These are phyloP conservation scores for Perccottus glenii DNA, from an alignment of 2,113 vertebrate genomes.

Conservation along the genomic window DNA sequence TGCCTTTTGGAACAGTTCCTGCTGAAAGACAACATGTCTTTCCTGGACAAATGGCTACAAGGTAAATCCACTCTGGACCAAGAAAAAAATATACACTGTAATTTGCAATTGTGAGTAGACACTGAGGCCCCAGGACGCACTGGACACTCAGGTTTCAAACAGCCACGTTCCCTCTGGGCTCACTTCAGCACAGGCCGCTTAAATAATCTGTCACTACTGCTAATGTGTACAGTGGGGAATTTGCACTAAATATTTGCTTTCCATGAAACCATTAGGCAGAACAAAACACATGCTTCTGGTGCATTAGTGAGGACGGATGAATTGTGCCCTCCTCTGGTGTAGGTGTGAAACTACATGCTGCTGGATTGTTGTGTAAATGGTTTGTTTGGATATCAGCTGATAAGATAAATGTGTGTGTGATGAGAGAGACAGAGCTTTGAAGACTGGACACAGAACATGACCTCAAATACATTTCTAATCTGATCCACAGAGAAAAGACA, in stretches of 20 bases:
- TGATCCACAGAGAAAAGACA: no score
- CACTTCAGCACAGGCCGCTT: slow-evolving; percentile 2
- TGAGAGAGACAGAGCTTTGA: no score
- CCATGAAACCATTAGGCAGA: not conserved
- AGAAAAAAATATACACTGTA: slow-evolving; percentile 66
- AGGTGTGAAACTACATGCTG: slow-evolving; percentile 39
- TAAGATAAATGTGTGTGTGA: no score
- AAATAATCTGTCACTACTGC: slow-evolving; percentile 17
- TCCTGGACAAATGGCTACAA: slow-evolving; percentile 42
- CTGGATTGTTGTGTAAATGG: not conserved
- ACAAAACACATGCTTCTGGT: slow-evolving; percentile 5
- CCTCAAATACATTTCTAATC: no score
- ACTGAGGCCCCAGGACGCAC: slow-evolving; percentile 24
- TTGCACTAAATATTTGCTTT: slow-evolving; percentile 13
- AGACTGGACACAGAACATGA: no score
- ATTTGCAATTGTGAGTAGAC: slow-evolving; percentile 51
- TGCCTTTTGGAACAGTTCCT: slow-evolving; percentile 19
- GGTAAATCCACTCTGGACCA: slow-evolving; percentile 55
- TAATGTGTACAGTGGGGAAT: slow-evolving; percentile 12
- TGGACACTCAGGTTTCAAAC: slow-evolving; percentile 16
- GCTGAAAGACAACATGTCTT: slow-evolving; percentile 48
- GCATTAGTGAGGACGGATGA: slow-evolving; percentile 13
- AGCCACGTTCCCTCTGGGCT: not conserved
- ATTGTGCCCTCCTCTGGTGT: slow-evolving; percentile 65
- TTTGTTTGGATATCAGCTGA: not conserved